Percentiles rank a stretch among this genome's conserved stretches.
These are phyloP conservation scores for Triops cancriformis DNA, from an alignment of 1,140 invertebrate genomes.

Conservation along the genomic window DNA sequence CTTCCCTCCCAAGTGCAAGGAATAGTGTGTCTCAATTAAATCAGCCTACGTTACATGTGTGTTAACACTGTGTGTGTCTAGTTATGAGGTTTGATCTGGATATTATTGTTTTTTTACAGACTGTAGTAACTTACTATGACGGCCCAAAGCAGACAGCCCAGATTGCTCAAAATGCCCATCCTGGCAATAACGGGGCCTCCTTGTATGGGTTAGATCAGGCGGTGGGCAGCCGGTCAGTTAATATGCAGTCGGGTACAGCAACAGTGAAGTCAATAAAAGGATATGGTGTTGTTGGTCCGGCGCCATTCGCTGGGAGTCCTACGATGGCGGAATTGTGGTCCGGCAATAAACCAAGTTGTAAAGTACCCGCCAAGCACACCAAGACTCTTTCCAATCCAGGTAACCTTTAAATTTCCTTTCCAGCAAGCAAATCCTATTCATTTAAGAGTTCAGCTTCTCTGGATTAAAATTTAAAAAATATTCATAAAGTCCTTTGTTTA, in stretches of 20 bases:
- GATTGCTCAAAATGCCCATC: neutral
- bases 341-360: slow-evolving; percentile 17
- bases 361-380: slow-evolving; percentile 14
- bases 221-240: neutral
- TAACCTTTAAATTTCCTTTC: neutral
- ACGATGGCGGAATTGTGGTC: slow-evolving; percentile 26
- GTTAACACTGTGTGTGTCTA: neutral
- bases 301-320: slow-evolving; percentile 20
- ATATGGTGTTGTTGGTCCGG: neutral
- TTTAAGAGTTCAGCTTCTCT: no score
- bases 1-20: slow-evolving; percentile 14
- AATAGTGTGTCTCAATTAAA: slow-evolving; percentile 32
- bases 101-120: neutral
- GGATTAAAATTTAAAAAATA: neutral
- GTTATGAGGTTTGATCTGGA: neutral
- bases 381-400: slow-evolving; percentile 15
- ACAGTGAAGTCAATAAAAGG: slow-evolving; percentile 13
- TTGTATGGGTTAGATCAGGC: neutral
- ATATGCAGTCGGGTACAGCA: neutral
- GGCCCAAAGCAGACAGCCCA: neutral
- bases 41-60: slow-evolving; percentile 28
- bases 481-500: neutral
- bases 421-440: no score
- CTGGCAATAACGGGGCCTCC: slow-evolving; percentile 8
- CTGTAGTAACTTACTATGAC: slow-evolving; percentile 22